These are phyloP conservation scores for Notarius quadriscutis DNA, from an alignment of 2,113 vertebrate species.

Conservation along the genomic window DNA sequence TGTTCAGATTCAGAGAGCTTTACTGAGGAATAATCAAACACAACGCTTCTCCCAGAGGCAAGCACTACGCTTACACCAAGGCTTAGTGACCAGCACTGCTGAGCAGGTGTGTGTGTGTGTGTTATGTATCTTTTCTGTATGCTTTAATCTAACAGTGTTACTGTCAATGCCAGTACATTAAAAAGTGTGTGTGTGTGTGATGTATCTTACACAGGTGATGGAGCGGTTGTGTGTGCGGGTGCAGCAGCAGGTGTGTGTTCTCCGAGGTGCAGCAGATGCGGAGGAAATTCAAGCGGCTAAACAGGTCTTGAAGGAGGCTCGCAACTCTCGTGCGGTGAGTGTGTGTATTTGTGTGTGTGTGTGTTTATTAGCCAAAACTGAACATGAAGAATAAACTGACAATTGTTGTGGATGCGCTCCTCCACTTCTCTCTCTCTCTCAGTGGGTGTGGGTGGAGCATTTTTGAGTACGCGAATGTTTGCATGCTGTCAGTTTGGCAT, in stretches of 20 bases:
- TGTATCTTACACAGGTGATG: conserved; percentile 74
- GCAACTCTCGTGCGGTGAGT: conserved; percentile 86
- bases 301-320: conserved; percentile 87
- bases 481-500: too few relatives aligned
- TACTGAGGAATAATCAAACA: conserved; percentile 89
- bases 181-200: neutral
- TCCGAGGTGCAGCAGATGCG: conserved; percentile 77
- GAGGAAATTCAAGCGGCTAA: conserved; percentile 83
- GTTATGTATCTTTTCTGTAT: neutral
- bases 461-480: too few relatives aligned
- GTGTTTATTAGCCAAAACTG: neutral
- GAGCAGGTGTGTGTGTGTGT: conserved; percentile 75
- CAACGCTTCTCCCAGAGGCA: conserved; percentile 86
- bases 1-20: conserved; percentile 83
- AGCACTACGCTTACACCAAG: conserved; percentile 88
- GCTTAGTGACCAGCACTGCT: conserved; percentile 87
- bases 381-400: neutral
- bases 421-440: neutral
- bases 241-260: conserved; percentile 83
- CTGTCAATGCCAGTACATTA: neutral
- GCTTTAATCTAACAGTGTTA: neutral
- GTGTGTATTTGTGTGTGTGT: neutral
- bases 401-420: too few relatives aligned
- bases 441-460: too few relatives aligned
- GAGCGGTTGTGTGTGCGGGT: conserved; percentile 84